A percentile compares a stretch with the other conserved stretches of the same genome.
Evolutionary conservation across 2,888 invertebrate species (phyloP).

Genomic region (Agonopterix subpropinquella): DNA sequence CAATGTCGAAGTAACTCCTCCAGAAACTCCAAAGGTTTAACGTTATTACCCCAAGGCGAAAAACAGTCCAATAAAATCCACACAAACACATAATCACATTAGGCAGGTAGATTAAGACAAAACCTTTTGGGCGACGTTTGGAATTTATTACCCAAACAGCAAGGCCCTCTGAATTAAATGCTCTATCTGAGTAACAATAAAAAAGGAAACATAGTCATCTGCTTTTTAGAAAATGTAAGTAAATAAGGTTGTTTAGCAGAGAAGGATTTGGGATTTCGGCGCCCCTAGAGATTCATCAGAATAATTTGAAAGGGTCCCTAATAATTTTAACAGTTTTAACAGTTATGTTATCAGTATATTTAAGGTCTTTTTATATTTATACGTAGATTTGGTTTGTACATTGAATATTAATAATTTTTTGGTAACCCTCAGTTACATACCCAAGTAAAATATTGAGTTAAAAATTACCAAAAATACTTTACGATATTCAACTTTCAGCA

Average conservation of each 20-base stretch:
- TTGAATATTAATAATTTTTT: too few relatives aligned
- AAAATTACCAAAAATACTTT: too few relatives aligned
- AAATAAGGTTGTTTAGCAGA: constrained; percentile 23
- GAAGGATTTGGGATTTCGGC: not conserved
- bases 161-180: constrained; percentile 18
- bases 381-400: too few relatives aligned
- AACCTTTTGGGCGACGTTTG: constrained; percentile 15
- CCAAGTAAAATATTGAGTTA: too few relatives aligned
- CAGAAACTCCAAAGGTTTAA: too few relatives aligned
- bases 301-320: too few relatives aligned
- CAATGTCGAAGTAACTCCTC: too few relatives aligned
- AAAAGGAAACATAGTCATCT: constrained; percentile 28
- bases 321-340: too few relatives aligned
- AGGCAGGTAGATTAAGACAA: constrained; percentile 29
- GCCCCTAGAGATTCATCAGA: not conserved
- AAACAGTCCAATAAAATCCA: constrained; percentile 14
- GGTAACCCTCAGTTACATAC: too few relatives aligned
- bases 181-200: constrained; percentile 26
- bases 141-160: constrained; percentile 21
- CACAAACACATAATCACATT: constrained; percentile 25
- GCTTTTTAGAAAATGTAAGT: constrained; percentile 23
- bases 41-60: not conserved
- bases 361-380: too few relatives aligned
- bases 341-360: too few relatives aligned
- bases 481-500: too few relatives aligned